These are phyloP conservation scores for Sciaenops ocellatus DNA, from an alignment of 2,797 vertebrate genomes.

Conservation along the genomic window DNA sequence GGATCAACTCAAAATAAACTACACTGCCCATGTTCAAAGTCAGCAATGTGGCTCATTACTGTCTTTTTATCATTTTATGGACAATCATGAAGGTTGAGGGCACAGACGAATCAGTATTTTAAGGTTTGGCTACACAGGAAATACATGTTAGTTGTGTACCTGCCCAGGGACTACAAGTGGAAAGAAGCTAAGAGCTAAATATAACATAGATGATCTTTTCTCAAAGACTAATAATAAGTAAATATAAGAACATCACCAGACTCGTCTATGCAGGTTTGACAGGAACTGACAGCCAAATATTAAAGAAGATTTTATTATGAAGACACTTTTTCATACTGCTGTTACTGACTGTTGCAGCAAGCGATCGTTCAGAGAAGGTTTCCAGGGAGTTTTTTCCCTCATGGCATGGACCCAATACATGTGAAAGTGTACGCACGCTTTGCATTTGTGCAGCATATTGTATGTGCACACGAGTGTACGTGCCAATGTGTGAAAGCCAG, in stretches of 20 bases:
- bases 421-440: constrained; percentile 46
- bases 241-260: neutral
- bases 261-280: neutral
- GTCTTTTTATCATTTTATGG: neutral
- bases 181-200: no score
- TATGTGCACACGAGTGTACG: neutral
- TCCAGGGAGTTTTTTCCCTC: constrained; percentile 39
- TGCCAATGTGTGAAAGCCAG: constrained; percentile 9
- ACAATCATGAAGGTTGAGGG: neutral
- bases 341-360: constrained; percentile 22
- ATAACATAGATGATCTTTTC: no score
- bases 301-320: neutral
- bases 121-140: neutral
- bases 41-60: neutral
- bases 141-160: no score
- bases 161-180: no score
- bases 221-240: neutral
- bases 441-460: constrained; percentile 38
- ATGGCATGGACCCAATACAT: constrained; percentile 57
- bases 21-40: no score
- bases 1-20: neutral
- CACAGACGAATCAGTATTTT: neutral
- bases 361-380: constrained; percentile 43
- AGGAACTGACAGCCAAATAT: constrained; percentile 1
- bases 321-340: constrained; percentile 10